Base-by-base conservation (phyloP, 1,140 invertebrate genomes). In the Penaeus japonicus region DNA sequence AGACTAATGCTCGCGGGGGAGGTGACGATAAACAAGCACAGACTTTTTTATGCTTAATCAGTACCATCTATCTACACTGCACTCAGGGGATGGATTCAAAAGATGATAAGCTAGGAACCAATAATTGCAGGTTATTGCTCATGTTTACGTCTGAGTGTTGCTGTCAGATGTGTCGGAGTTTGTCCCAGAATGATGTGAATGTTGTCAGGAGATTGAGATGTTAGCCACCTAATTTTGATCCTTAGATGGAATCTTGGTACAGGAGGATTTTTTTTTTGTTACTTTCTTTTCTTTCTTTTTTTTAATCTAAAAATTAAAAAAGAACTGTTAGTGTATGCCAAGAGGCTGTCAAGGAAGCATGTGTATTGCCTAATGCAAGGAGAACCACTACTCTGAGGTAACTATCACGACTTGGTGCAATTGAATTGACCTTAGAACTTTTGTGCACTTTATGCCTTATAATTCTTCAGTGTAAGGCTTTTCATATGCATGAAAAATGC, bases 381-480 rank as follows among this genome's bases (percentile, higher is more conserved):
- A 47, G 47, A 47, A 47, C 47, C 47, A 47, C 47, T 47, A 12
- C 47, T 47, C 70, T 73, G 17, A 15, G 70, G 35, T 30, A 73
- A 27, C 70, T 73, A 59, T 86, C 85, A 86, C 80, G 85, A 86
- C 85, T 86, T 55, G 85, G 85, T 86, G 85, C 85, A 86, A 86
- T 73, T 27, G 70, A 73, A 73, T 32, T 86, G 30, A 86, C 35
- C 79, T 80, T 57, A 79, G 73, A 86, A 79, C 85, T 79, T 79
- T 86, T 86, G 77, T 86, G 75, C 85, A 86, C 85, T 86, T 70
- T 47, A 47, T 84, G 83, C 83, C 83, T 84, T 84, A 84, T 84
- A 30, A 84, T 70, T 84, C 47, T 84, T 84, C 75, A 73, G 75
- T 84, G 83, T 75, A 54, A 84, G 83, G 83, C 62, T 84, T 75